Base-by-base conservation (phyloP, 1,140 invertebrate species). In the Zaprionus africanus region DNA sequence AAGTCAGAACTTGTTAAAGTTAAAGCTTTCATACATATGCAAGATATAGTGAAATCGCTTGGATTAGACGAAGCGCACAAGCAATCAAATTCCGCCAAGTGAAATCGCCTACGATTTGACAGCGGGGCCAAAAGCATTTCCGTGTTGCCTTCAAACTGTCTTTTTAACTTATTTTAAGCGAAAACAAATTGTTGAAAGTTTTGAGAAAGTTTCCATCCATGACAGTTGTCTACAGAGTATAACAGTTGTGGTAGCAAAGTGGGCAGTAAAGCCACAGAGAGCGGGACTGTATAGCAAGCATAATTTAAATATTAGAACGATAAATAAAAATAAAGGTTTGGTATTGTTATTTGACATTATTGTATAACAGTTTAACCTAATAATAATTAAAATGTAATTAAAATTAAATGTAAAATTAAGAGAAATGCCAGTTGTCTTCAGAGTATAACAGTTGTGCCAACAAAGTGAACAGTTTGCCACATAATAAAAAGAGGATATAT, bases 1-100 rank as follows among this genome's bases (percentile, higher is more conserved):
- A 61, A 73, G 61, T 57, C 68, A 51, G 34, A 77, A 64, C 67
- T 64, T 67, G 59, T 77, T 77, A 26, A 79, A 79, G 65, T 65
- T 65, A 62, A 69, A 78, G 70, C 60, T 54, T 13, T 17, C 41
- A 46, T 46, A 58, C 63, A 73, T 65, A 56, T 13, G 58, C 67
- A 70, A 60, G 49, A 36, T 31, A 43, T 31, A 69, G 36, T 28
- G 64, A 54, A 77, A 69, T 60, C 69, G 22, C 36, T 49, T 51
- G 78, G 76, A 78, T 80, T 80, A 75, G 43, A 13, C 46, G 36
- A 79, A 64, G 46, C 17, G 13, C 38, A 43, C 41, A 58, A 62
- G 24, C 24, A 49, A n/a, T 56, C 41, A 13, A 49, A 58, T 66
- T 61, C 67, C 54, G 19, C 5, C 6, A 73, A 62, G 17, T 31